These are phyloP conservation scores for Nyctalus aviator DNA, from an alignment of 2,797 vertebrate species.

Conservation along the genomic window DNA sequence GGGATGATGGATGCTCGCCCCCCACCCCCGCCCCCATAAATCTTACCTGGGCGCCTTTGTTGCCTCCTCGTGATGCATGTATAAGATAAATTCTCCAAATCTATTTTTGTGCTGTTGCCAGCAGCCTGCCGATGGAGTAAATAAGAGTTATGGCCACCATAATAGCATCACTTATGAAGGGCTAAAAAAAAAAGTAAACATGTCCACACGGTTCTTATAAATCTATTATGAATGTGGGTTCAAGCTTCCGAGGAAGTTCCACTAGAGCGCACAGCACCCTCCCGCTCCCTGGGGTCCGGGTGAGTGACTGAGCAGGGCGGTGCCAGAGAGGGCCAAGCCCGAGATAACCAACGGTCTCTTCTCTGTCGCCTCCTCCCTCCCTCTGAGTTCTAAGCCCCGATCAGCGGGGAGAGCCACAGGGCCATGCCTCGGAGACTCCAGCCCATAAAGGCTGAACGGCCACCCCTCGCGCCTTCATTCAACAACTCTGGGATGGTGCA, in stretches of 20 bases:
- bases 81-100: constrained; percentile 90
- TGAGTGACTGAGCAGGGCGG: not conserved
- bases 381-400: not conserved
- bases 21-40: constrained; percentile 75
- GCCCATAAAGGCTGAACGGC: not conserved
- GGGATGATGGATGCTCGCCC: constrained; percentile 65
- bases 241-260: constrained; percentile 61
- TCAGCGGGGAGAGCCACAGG: not conserved
- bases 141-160: constrained; percentile 88
- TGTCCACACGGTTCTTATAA: constrained; percentile 84
- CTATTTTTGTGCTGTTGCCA: constrained; percentile 88
- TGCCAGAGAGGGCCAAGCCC: not conserved
- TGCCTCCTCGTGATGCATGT: constrained; percentile 83
- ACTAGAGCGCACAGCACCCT: not conserved
- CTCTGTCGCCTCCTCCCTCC: not conserved
- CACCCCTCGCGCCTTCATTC: not conserved
- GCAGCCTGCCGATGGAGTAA: constrained; percentile 87
- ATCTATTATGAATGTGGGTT: constrained; percentile 82
- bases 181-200: constrained; percentile 85
- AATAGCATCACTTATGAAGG: constrained; percentile 88
- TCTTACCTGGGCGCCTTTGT: constrained; percentile 83
- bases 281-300: not conserved
- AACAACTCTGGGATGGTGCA: rapidly evolving
- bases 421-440: rapidly evolving
- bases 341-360: not conserved